A percentile compares a stretch with the other conserved stretches of the same genome.
phyloP scores from a whole-genome alignment of 2,888 invertebrate genomes.

The Tenthredo scrophulariae region DNA sequence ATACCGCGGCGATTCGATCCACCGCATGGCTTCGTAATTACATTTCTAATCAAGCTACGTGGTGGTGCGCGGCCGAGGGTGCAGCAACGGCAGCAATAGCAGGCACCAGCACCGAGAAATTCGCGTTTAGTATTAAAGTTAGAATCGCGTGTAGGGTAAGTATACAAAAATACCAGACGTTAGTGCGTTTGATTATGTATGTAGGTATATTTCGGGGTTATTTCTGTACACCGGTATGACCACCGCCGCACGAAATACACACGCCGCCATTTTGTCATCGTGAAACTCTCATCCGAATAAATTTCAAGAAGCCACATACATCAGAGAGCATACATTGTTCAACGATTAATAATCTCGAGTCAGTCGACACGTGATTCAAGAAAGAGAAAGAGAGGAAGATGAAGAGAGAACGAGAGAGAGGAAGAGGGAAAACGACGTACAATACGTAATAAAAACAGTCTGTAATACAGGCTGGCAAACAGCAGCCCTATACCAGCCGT shows the following conservation, averaged over 20 bases:
- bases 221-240: constrained; percentile 24
- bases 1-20: constrained; percentile 30
- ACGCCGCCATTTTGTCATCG: constrained; percentile 40
- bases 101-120: background rate
- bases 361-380: constrained; percentile 21
- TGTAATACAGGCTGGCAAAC: background rate
- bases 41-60: constrained; percentile 44
- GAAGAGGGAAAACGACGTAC: background rate
- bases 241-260: background rate
- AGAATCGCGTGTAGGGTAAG: background rate
- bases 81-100: background rate
- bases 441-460: background rate
- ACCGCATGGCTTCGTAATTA: constrained; percentile 43
- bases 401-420: background rate
- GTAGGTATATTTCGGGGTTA: background rate
- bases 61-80: background rate
- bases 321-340: background rate
- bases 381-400: background rate
- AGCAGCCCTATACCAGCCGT: constrained; percentile 31
- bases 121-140: constrained; percentile 17
- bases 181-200: background rate
- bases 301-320: constrained; percentile 6
- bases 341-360: constrained; percentile 8
- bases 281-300: background rate
- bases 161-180: background rate